These are phyloP conservation scores for Halcyon chelicuti DNA, from an alignment of 2,797 vertebrate species.

Conservation along the genomic window DNA sequence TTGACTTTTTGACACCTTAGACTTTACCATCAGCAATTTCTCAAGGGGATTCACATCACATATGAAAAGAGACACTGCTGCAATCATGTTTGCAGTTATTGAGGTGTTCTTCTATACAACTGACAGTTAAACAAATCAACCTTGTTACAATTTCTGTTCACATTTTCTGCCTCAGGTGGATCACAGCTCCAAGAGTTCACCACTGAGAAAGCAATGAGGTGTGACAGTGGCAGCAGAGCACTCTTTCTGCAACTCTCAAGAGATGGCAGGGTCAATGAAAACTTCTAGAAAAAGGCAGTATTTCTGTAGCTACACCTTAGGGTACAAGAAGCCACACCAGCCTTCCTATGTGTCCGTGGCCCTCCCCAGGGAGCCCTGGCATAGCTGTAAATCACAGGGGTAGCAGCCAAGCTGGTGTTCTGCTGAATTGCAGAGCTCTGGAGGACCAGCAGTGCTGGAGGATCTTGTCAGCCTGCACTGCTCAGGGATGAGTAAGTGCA, in stretches of 20 bases:
- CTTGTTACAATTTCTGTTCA: not conserved
- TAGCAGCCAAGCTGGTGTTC: not conserved
- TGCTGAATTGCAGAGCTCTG: not conserved
- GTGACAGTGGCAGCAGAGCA: not conserved
- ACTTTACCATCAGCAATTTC: slow-evolving; percentile 30
- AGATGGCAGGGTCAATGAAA: not conserved
- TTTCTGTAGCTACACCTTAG: not conserved
- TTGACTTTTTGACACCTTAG: not conserved
- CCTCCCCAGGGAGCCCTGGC: not conserved
- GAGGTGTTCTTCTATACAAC: not conserved
- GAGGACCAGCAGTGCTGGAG: not conserved
- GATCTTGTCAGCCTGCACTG: not conserved
- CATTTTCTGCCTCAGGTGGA: not conserved
- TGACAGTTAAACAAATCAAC: not conserved
- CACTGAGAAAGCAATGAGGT: not conserved
- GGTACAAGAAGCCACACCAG: not conserved
- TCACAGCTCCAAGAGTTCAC: not conserved
- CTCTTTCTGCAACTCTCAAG: not conserved
- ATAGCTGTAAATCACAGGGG: no score
- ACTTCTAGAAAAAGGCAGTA: not conserved
- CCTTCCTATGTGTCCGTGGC: not conserved
- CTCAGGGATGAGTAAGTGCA: not conserved
- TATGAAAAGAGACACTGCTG: not conserved
- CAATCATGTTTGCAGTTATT: not conserved
- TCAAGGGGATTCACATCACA: slow-evolving; percentile 25